Evolutionary conservation across 1,140 invertebrate genomes (phyloP), one percentile per base, ranked within the genome.

Genomic region (Lordiphosa collinella): DNA sequence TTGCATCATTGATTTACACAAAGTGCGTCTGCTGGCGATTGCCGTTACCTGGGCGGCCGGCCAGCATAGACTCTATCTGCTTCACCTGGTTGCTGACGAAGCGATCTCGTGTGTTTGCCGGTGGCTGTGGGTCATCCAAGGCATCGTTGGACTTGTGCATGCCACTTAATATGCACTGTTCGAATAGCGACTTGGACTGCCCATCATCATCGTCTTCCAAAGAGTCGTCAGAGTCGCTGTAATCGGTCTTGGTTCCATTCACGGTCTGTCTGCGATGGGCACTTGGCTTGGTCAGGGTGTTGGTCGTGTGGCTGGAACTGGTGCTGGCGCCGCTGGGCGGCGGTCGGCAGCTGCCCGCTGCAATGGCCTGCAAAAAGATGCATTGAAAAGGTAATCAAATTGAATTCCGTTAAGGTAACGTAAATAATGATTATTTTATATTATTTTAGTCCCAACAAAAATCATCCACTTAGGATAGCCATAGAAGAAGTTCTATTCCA

Each of bases 111-210:
- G 58, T 44, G 35, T 22, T 58, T 6, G 32, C 36, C 18, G 65
- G 25, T 3, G 25, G 2, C 25, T 62, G 66, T 1, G 31, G 57
- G 0, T 70, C 78, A 32, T 34, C 80, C 12, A 79, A 36, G 5
- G 74, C 62, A 41, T 82, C 70, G 22, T 58, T 78, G 7, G 78
- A 80, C 49, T 89, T 68, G 69, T 78, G 61, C 87, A 85, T 82
- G 61, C 89, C 79, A 64, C 87, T 70, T 29, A 88, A 57, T 71
- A 91, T 96, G 62, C 95, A 96, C 64, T 96, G 92, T 72, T 96
- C 94, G 47, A 97, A 90, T n/a, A 97, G 90, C 43, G 92, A 92
- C 72, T 94, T 92, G 16, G 93, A 92, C 44, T 92, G 90, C 1
- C 79, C 79, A 12, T 93, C 92, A 4, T 93, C 93, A 31, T 65